Conservation (phyloP, 1,140 invertebrate genomes). For the Lordiphosa clarofinis region DNA sequence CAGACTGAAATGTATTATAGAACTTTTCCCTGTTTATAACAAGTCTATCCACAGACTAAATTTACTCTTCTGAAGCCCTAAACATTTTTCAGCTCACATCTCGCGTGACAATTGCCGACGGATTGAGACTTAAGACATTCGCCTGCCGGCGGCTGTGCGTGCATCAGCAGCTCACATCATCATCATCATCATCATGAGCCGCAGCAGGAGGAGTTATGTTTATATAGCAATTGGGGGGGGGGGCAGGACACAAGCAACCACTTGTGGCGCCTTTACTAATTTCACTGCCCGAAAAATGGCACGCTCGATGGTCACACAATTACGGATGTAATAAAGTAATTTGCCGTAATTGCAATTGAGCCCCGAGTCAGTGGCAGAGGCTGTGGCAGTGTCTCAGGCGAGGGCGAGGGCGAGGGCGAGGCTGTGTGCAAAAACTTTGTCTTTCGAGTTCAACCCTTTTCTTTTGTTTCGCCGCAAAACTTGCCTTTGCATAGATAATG, state of each 20-base stretch:
- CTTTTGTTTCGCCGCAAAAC: constrained; percentile 48
- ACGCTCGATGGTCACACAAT: constrained; percentile 79
- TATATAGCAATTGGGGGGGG: neutral
- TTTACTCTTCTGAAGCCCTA: too few species aligned
- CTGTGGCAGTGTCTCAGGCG: neutral
- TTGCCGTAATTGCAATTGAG: constrained; percentile 79
- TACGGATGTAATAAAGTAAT: constrained; percentile 79
- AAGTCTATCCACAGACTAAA: too few species aligned
- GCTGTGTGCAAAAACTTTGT: constrained; percentile 32
- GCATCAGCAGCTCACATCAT: constrained; percentile 11
- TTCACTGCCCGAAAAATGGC: constrained; percentile 69
- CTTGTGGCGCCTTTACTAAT: constrained; percentile 67
- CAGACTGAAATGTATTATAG: too few species aligned
- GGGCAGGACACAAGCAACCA: constrained; percentile 45
- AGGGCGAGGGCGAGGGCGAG: too few species aligned
- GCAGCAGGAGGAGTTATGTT: constrained; percentile 1
- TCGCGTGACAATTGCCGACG: constrained; percentile 42
- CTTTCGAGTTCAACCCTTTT: constrained; percentile 40
- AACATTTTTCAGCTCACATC: too few species aligned
- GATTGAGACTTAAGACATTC: constrained; percentile 13
- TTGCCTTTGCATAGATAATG: constrained; percentile 42
- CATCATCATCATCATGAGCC: constrained; percentile 11
- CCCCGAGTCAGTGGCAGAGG: constrained; percentile 25
- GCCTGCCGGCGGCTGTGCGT: constrained; percentile 27
- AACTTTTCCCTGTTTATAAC: too few species aligned